Conservation (phyloP, 2,888 invertebrate genomes). For the Netelia virgata region DNA sequence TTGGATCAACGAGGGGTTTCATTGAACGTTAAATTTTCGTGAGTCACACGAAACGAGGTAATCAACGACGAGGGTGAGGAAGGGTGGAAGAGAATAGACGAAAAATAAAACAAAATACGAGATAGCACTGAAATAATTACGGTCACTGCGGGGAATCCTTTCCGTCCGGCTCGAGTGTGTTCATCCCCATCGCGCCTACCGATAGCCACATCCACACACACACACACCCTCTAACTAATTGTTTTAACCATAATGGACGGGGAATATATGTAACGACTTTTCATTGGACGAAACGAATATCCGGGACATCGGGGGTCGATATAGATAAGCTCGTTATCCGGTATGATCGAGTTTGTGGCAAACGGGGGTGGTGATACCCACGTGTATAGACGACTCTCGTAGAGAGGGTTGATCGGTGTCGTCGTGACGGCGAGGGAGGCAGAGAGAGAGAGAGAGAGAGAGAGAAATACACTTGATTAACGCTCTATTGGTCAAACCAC, state of each 20-base stretch:
- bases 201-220: constrained; percentile 27
- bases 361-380: constrained; percentile 43
- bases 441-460: constrained; percentile 60
- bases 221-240: constrained; percentile 74
- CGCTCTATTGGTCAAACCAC: constrained; percentile 75
- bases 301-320: constrained; percentile 58
- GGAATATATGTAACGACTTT: constrained; percentile 71
- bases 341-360: constrained; percentile 74
- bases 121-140: constrained; percentile 52
- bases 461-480: constrained; percentile 75
- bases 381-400: not conserved
- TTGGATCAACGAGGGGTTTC: no score
- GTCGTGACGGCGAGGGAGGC: constrained; percentile 35
- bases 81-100: not conserved
- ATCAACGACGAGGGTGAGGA: not conserved
- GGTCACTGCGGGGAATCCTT: constrained; percentile 53
- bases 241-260: constrained; percentile 75
- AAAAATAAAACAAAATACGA: constrained; percentile 21
- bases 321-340: constrained; percentile 80
- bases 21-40: no score
- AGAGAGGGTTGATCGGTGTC: constrained; percentile 33
- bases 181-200: constrained; percentile 38
- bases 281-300: constrained; percentile 78
- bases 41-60: no score
- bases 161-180: constrained; percentile 8